Base-by-base conservation (phyloP, 2,797 vertebrate species). In the Meriones psammophilus region DNA sequence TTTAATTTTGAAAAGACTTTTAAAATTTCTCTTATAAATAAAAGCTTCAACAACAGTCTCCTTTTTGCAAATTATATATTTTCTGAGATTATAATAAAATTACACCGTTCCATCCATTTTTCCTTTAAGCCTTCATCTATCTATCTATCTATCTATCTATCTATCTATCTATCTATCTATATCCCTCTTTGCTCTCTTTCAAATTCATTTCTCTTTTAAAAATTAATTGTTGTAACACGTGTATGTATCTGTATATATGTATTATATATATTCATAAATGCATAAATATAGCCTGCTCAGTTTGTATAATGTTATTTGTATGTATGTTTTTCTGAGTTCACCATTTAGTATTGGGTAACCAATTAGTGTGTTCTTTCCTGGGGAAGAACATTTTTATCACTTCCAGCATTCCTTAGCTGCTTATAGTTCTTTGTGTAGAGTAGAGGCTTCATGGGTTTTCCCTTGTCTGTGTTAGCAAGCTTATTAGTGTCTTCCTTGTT, bases 1-100 rank as follows among this genome's bases (percentile, higher is more conserved):
- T 89, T 89, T 69, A 78, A 91, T 84, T 91, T 88, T 46, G 79
- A 96, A 79, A 13, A 69, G 81, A 4, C 2, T 14, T 71, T 89
- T 88, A 60, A 64, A 68, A 74, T 56, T 79, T 71, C 10, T 14
- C 3, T 81, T 92, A 73, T 17, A 85, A 93, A 79, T 8, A 76
- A 24, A 94, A 91, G 4, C 17, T 94, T 54, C 77, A 83, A 36
- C 33, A 54, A 15, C 15, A 86, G 30, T 42, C 12, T 54, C n/a
- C 7, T 69, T 46, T 86, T 36, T 36, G 69, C 20, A 54, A 86
- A 86, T 68, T 50, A 54, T 86, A 69, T 86, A 69, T 69, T 86
- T 83, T 85, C n/a, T 54, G 46, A 54, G 20, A 86, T 86, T 54
- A 69, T 36, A 33, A 84, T 46, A 84, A 33, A 36, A 69, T 54